phyloP scores from a whole-genome alignment of 2,113 vertebrate species.

The Corvus hawaiiensis region DNA sequence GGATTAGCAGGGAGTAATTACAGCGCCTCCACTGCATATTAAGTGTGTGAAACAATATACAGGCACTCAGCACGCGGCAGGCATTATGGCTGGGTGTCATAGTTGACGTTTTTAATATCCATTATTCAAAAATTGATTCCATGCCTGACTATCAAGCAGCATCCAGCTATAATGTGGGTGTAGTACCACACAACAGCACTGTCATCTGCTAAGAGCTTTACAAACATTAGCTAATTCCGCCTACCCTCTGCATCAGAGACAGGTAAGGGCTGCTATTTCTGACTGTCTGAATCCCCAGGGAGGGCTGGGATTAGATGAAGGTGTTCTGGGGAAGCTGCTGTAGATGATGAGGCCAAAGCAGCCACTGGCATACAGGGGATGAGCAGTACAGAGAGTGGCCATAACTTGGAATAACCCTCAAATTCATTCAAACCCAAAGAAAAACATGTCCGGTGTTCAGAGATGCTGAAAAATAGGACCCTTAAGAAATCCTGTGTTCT shows the following conservation, averaged over 20 bases:
- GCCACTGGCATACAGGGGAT: fast-evolving
- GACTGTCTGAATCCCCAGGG: background rate
- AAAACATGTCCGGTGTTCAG: background rate
- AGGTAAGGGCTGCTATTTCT: background rate
- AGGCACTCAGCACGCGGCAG: background rate
- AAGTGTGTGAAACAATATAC: conserved; percentile 68
- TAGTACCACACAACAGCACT: conserved; percentile 34
- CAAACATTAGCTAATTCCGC: conserved; percentile 43
- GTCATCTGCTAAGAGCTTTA: conserved; percentile 62
- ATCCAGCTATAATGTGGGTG: conserved; percentile 24
- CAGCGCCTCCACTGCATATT: conserved; percentile 68
- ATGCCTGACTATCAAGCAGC: conserved; percentile 67
- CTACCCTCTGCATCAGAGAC: background rate
- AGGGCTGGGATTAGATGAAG: background rate
- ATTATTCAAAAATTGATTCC: conserved; percentile 70
- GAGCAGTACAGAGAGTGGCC: background rate
- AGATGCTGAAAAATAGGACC: background rate
- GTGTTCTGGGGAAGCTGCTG: background rate
- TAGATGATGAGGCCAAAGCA: background rate
- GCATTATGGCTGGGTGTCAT: conserved; percentile 61
- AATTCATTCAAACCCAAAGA: background rate
- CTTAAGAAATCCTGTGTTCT: background rate
- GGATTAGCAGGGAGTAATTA: conserved; percentile 67
- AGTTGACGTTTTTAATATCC: conserved; percentile 59
- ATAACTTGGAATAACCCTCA: background rate